Conservation (phyloP, 2,797 vertebrate genomes). For the Rhynchonycteris naso region DNA sequence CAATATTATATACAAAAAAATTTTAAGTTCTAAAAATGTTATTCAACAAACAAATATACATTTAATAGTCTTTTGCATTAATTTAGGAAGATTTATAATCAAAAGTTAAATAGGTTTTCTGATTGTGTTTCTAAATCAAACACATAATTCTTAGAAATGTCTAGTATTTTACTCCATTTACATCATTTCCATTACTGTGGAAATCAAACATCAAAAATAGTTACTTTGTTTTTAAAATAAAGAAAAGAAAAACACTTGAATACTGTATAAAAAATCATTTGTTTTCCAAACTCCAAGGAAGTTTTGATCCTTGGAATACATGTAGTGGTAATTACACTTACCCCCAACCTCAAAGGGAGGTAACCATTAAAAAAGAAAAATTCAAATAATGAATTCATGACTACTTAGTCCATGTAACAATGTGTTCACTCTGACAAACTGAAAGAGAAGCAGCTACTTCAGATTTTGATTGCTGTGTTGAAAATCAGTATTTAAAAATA, state of each 20-base stretch:
- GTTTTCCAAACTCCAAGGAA: constrained; percentile 50
- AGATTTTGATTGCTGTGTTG: constrained; percentile 13
- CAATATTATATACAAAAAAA: constrained; percentile 39
- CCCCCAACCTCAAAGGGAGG: not conserved
- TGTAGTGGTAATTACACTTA: not conserved
- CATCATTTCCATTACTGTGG: not conserved
- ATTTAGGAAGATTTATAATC: constrained; percentile 47
- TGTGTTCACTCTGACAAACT: constrained; percentile 33
- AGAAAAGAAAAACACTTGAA: not conserved
- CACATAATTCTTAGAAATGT: constrained; percentile 45
- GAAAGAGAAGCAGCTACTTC: constrained; percentile 4
- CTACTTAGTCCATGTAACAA: not conserved
- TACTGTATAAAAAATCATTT: constrained; percentile 2
- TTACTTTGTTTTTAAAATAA: not conserved
- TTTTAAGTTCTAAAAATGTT: constrained; percentile 38
- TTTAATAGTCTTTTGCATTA: not conserved
- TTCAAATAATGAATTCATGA: not conserved
- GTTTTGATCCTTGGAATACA: not conserved
- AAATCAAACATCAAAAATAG: constrained; percentile 38
- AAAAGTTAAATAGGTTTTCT: constrained; percentile 46
- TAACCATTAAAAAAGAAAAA: constrained; percentile 57
- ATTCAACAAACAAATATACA: constrained; percentile 37
- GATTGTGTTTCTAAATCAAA: constrained; percentile 34
- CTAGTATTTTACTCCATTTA: constrained; percentile 12
- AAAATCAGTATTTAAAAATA: constrained; percentile 56